Conservation (phyloP, 1,140 invertebrate genomes). For the Bacillus rossius region DNA sequence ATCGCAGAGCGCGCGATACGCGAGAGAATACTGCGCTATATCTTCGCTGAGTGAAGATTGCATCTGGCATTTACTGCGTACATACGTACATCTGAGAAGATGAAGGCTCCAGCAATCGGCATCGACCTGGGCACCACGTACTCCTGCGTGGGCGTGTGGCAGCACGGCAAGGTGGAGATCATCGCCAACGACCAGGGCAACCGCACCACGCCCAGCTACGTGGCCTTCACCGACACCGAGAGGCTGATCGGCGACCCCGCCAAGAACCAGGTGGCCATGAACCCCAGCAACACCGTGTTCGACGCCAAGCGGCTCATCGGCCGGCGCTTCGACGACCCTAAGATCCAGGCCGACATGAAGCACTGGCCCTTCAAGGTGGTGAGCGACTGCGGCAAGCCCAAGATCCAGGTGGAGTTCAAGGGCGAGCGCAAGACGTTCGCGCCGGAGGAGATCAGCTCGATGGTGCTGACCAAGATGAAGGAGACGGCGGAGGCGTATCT, state of each 20-base stretch:
- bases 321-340: conserved; percentile 65
- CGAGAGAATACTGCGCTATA: too few relatives aligned
- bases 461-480: conserved; percentile 78
- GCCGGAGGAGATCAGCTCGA: conserved; percentile 83
- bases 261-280: conserved; percentile 72
- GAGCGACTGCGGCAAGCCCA: conserved; percentile 63
- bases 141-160: conserved; percentile 75
- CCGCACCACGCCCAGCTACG: conserved; percentile 85
- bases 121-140: conserved; percentile 77
- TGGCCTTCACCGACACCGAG: conserved; percentile 80
- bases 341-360: conserved; percentile 70
- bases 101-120: conserved; percentile 58
- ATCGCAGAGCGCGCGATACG: too few relatives aligned
- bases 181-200: conserved; percentile 95
- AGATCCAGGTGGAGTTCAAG: conserved; percentile 71
- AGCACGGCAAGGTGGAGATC: conserved; percentile 86
- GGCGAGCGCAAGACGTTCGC: conserved; percentile 67
- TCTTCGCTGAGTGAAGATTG: too few relatives aligned
- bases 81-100: neutral
- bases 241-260: conserved; percentile 66
- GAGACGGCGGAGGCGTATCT: conserved; percentile 56
- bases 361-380: conserved; percentile 75
- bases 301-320: conserved; percentile 72
- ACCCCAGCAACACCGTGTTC: conserved; percentile 79
- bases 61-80: too few relatives aligned